phyloP scores from a whole-genome alignment of 2,113 vertebrate species.

The Oncorhynchus gorbuscha region DNA sequence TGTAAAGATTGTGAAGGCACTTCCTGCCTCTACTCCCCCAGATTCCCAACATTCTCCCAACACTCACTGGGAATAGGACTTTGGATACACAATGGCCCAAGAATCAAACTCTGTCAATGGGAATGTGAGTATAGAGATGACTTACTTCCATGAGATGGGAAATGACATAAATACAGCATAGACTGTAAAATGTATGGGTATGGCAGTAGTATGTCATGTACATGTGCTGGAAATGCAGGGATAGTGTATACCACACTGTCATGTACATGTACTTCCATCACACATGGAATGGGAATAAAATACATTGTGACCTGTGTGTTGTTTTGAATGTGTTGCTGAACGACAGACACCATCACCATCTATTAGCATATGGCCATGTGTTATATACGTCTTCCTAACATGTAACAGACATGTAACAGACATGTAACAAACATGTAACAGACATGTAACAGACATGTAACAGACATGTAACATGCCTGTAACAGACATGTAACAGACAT shows the following conservation, averaged over 20 bases:
- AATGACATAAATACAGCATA: constrained; percentile 11
- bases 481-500: too few species aligned
- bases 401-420: too few species aligned
- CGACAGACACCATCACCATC: too few species aligned
- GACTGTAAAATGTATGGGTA: neutral
- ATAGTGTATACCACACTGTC: too few species aligned
- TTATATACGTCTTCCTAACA: too few species aligned
- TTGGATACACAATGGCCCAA: constrained; percentile 32
- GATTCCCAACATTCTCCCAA: neutral
- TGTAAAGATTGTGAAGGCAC: constrained; percentile 47
- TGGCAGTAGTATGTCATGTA: too few species aligned
- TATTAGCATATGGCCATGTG: too few species aligned
- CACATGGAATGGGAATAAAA: neutral
- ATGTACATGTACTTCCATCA: too few species aligned
- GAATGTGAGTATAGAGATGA: constrained; percentile 31
- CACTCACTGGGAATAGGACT: constrained; percentile 38
- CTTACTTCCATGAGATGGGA: neutral
- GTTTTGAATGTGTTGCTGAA: neutral
- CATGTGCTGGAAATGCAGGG: too few species aligned
- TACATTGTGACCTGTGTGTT: neutral
- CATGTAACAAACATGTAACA: too few species aligned
- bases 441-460: too few species aligned
- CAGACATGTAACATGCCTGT: too few species aligned
- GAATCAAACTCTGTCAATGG: constrained; percentile 44
- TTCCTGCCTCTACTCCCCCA: constrained; percentile 55